phyloP scores from a whole-genome alignment of 2,113 vertebrate species.

The Pseudonaja textilis region DNA sequence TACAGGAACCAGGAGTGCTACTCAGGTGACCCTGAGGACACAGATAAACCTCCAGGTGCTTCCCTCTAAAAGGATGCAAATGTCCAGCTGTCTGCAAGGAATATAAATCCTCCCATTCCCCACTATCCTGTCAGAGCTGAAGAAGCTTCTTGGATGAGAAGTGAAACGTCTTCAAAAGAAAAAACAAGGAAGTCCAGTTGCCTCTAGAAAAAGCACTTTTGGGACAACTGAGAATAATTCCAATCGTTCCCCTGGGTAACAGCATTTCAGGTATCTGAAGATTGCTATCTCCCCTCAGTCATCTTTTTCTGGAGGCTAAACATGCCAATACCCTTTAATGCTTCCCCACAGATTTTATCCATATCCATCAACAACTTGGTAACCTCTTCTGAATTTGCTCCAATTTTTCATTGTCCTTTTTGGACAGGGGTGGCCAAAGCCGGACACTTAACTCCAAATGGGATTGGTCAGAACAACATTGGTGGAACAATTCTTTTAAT shows the following conservation, averaged over 20 bases:
- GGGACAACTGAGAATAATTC: background rate
- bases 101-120: too few species aligned
- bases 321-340: background rate
- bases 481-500: background rate
- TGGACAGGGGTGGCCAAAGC: background rate
- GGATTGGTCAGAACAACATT: background rate
- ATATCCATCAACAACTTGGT: background rate
- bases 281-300: background rate
- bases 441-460: background rate
- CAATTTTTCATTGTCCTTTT: background rate
- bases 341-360: background rate
- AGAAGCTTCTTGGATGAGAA: too few species aligned
- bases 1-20: too few species aligned
- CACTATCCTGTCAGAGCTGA: too few species aligned
- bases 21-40: too few species aligned
- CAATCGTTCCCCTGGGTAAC: background rate
- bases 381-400: background rate
- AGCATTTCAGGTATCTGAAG: background rate
- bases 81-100: too few species aligned
- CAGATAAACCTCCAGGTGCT: too few species aligned
- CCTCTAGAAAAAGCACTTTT: too few species aligned
- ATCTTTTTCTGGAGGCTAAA: background rate
- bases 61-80: too few species aligned
- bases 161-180: too few species aligned
- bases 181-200: too few species aligned